A percentile compares a stretch with the other conserved stretches of the same genome.
Conservation (phyloP, 2,797 vertebrate species). For the Parauchenoglanis ngamensis region DNA sequence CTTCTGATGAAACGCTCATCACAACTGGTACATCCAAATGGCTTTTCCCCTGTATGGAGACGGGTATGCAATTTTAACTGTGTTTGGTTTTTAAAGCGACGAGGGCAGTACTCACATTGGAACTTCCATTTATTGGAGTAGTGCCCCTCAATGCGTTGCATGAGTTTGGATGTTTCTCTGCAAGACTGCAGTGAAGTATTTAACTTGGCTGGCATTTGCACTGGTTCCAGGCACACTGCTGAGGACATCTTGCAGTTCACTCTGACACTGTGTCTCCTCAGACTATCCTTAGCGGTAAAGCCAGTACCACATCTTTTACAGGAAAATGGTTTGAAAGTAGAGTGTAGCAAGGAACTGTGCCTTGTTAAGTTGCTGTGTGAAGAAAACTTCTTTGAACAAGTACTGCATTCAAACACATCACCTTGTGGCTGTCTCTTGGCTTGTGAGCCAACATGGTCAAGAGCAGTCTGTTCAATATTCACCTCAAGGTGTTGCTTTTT, state of each 20-base stretch:
- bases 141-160: conserved; percentile 65
- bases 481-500: conserved; percentile 68
- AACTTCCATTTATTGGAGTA: conserved; percentile 67
- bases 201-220: conserved; percentile 36
- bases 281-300: conserved; percentile 65
- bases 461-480: conserved; percentile 73
- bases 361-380: conserved; percentile 65
- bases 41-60: conserved; percentile 78
- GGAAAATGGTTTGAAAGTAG: conserved; percentile 65
- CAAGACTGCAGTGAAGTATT: conserved; percentile 42
- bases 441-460: conserved; percentile 71
- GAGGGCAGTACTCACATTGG: conserved; percentile 72
- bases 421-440: conserved; percentile 50
- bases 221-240: conserved; percentile 15
- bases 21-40: conserved; percentile 72
- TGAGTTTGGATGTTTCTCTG: conserved; percentile 58
- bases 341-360: conserved; percentile 72
- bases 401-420: conserved; percentile 60
- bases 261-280: conserved; percentile 63
- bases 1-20: conserved; percentile 75
- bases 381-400: conserved; percentile 69
- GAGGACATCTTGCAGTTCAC: conserved; percentile 60
- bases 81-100: conserved; percentile 65
- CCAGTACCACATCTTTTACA: conserved; percentile 67
- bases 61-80: conserved; percentile 69